Percentiles rank a stretch among this genome's conserved stretches.
phyloP scores from a whole-genome alignment of 2,888 invertebrate species.

The Kuschelorhynchus macadamiae region DNA sequence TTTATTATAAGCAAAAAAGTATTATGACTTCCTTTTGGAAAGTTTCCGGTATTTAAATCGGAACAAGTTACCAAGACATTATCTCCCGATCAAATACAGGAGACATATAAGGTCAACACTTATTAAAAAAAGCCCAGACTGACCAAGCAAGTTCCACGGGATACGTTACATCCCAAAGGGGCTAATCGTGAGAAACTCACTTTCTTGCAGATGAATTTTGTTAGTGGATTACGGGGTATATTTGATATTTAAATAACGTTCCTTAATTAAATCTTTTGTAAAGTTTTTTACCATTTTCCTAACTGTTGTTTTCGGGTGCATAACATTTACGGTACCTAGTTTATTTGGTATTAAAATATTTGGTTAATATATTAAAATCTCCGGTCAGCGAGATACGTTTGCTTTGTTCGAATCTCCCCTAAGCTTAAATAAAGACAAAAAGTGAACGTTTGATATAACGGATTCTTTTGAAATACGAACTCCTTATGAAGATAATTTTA shows the following conservation, averaged over 20 bases:
- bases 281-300: slow-evolving; percentile 16
- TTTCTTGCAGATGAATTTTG: slow-evolving; percentile 1
- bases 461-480: too few species aligned
- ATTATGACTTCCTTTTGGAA: too few species aligned
- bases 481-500: too few species aligned
- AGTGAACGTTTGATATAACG: too few species aligned
- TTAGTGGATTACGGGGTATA: background rate
- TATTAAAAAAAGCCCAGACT: slow-evolving; percentile 14
- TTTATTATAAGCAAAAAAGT: too few species aligned
- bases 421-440: too few species aligned
- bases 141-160: slow-evolving; percentile 17
- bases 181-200: slow-evolving; percentile 24
- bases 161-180: slow-evolving; percentile 17
- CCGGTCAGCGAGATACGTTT: too few species aligned
- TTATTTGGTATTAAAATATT: slow-evolving; percentile 61
- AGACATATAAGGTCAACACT: slow-evolving; percentile 13
- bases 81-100: too few species aligned
- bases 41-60: too few species aligned
- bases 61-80: too few species aligned
- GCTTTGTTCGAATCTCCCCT: too few species aligned
- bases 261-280: slow-evolving; percentile 28
- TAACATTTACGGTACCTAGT: slow-evolving; percentile 54
- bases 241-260: slow-evolving; percentile 35
- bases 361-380: slow-evolving; percentile 16
- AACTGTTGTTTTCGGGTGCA: slow-evolving; percentile 29